Conservation (phyloP, 2,888 invertebrate genomes). For the Cephus spinipes region DNA sequence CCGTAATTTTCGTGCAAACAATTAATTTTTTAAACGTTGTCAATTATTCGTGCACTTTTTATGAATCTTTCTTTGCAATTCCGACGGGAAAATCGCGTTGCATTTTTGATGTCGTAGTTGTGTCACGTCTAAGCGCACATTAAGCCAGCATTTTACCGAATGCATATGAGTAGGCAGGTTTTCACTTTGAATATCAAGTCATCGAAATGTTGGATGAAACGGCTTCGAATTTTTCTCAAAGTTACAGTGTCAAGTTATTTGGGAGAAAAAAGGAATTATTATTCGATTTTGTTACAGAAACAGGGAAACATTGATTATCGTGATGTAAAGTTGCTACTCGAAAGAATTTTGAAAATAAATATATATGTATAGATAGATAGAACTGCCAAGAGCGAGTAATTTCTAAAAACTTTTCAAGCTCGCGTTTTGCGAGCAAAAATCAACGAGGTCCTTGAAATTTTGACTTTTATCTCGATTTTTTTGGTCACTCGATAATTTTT, state of each 20-base stretch:
- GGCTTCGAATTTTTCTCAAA: not conserved
- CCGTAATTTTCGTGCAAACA: not conserved
- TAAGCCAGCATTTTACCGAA: not conserved
- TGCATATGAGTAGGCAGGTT: not conserved
- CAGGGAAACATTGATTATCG: too few species aligned
- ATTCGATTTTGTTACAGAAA: not conserved
- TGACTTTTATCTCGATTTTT: too few species aligned
- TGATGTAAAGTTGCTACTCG: not conserved
- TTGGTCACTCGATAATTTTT: too few species aligned
- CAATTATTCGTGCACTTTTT: constrained; percentile 1
- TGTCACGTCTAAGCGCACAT: constrained; percentile 53
- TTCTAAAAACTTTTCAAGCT: constrained; percentile 9
- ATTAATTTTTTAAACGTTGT: not conserved
- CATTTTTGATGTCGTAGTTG: constrained; percentile 20
- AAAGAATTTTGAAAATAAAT: not conserved
- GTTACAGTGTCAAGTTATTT: not conserved
- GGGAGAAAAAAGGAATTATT: not conserved
- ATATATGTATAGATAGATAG: constrained; percentile 24
- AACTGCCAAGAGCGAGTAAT: constrained; percentile 45
- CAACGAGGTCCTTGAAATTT: too few species aligned
- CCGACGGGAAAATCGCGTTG: not conserved
- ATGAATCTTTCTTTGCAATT: not conserved
- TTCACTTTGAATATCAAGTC: not conserved
- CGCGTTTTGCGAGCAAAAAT: not conserved
- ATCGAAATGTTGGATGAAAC: not conserved